These are phyloP conservation scores for Enteromius treurensis DNA, from an alignment of 2,797 vertebrate genomes.

Conservation along the genomic window DNA sequence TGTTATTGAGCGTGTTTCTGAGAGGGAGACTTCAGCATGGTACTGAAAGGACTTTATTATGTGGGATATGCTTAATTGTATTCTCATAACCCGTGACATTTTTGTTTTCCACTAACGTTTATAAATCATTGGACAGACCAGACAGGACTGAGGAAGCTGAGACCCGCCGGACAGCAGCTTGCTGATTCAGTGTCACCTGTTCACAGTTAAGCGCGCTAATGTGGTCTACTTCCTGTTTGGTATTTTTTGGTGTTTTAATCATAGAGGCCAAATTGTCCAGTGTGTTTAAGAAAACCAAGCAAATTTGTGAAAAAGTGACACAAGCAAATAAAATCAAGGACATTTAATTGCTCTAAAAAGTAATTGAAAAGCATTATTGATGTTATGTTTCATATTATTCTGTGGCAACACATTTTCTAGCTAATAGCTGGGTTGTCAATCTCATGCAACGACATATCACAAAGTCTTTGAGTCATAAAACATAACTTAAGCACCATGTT, in stretches of 20 bases:
- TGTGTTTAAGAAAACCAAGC: neutral
- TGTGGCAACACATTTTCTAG: neutral
- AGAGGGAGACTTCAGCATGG: conserved; percentile 27
- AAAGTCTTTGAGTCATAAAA: neutral
- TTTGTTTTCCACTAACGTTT: conserved; percentile 24
- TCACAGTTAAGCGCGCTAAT: neutral
- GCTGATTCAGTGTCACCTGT: conserved; percentile 30
- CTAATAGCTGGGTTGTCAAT: neutral
- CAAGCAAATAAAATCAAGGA: neutral
- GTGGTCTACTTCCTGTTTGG: conserved; percentile 2
- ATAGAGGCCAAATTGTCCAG: neutral
- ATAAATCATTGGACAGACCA: conserved; percentile 27
- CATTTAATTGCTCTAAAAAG: neutral
- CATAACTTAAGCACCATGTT: too few species aligned
- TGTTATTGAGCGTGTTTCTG: conserved; percentile 25
- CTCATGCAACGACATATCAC: neutral
- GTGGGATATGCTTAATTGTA: conserved; percentile 8
- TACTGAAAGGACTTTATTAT: conserved; percentile 48
- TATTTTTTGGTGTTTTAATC: neutral
- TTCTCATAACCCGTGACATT: conserved; percentile 33
- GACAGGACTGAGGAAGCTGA: conserved; percentile 2
- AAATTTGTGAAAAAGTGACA: neutral
- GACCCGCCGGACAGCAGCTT: neutral
- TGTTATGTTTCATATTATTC: neutral
- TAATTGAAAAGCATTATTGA: neutral